Conservation (phyloP, 1,140 invertebrate species). For the Lethrus apterus region DNA sequence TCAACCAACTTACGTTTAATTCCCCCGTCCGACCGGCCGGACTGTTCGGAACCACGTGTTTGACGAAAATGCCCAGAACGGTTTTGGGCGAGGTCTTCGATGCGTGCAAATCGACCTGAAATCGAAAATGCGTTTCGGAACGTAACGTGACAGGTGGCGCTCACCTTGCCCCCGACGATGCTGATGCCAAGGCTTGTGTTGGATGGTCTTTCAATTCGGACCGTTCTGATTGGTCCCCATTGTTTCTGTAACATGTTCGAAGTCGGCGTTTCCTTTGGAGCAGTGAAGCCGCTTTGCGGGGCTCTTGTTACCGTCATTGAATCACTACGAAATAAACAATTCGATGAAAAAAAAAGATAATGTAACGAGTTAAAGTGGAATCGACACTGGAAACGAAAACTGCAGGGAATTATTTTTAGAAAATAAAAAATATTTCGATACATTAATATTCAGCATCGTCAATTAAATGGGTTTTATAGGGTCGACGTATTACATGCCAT, state of each 20-base stretch:
- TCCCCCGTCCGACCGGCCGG: slow-evolving; percentile 86
- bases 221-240: slow-evolving; percentile 78
- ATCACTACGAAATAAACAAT: slow-evolving; percentile 4
- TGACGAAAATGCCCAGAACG: slow-evolving; percentile 94
- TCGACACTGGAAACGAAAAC: too few species aligned
- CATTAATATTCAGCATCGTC: too few species aligned
- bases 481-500: too few species aligned
- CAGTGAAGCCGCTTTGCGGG: slow-evolving; percentile 20
- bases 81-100: slow-evolving; percentile 32
- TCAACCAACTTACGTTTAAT: slow-evolving; percentile 59
- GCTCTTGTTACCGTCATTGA: slow-evolving; percentile 34
- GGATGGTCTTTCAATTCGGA: slow-evolving; percentile 65
- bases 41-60: slow-evolving; percentile 90
- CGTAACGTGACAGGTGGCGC: neutral
- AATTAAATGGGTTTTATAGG: too few species aligned
- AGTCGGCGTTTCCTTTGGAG: neutral
- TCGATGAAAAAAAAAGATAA: too few species aligned
- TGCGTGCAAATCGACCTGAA: slow-evolving; percentile 52
- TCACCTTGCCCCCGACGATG: slow-evolving; percentile 92
- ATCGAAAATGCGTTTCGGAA: slow-evolving; percentile 9
- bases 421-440: too few species aligned
- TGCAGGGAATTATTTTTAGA: too few species aligned
- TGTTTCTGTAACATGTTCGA: slow-evolving; percentile 55
- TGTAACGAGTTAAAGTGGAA: too few species aligned
- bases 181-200: slow-evolving; percentile 83